Evolutionary conservation across 2,888 invertebrate species (phyloP).

Genomic region (Pyrrhia umbra): DNA sequence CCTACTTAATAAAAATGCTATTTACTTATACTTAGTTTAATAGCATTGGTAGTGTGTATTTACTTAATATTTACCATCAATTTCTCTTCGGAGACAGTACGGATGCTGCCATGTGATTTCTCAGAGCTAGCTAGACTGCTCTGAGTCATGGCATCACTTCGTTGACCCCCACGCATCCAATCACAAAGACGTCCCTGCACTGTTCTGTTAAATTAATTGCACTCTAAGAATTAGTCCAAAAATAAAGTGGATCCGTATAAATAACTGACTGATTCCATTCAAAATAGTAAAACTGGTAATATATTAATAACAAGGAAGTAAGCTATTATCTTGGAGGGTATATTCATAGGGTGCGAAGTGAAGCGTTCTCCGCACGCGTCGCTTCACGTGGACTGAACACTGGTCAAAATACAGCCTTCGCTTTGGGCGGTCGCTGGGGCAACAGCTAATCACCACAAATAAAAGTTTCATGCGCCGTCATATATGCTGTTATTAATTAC

Average conservation of each 20-base stretch:
- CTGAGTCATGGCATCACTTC: conserved; percentile 85
- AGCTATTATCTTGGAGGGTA: conserved; percentile 50
- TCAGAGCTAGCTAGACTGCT: conserved; percentile 78
- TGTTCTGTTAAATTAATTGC: conserved; percentile 11
- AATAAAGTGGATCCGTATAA: background rate
- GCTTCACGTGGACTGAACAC: conserved; percentile 83
- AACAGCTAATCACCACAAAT: conserved; percentile 88
- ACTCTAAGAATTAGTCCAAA: conserved; percentile 23
- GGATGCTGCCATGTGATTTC: conserved; percentile 78
- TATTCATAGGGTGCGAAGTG: conserved; percentile 53
- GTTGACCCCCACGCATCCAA: conserved; percentile 49
- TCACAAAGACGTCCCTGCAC: conserved; percentile 17
- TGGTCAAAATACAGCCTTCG: conserved; percentile 84
- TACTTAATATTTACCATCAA: conserved; percentile 77
- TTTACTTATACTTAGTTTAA: background rate
- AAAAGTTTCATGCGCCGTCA: conserved; percentile 80
- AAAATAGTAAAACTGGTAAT: background rate
- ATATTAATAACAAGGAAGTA: conserved; percentile 2
- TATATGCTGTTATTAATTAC: conserved; percentile 53
- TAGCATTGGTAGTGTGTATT: background rate
- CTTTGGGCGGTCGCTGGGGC: conserved; percentile 81
- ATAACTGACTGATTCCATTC: background rate
- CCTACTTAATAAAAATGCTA: no score
- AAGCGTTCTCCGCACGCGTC: conserved; percentile 69
- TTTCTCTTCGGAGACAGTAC: conserved; percentile 85